Base-by-base conservation (phyloP, 2,888 invertebrate genomes). In the Trichopoda pennipes region DNA sequence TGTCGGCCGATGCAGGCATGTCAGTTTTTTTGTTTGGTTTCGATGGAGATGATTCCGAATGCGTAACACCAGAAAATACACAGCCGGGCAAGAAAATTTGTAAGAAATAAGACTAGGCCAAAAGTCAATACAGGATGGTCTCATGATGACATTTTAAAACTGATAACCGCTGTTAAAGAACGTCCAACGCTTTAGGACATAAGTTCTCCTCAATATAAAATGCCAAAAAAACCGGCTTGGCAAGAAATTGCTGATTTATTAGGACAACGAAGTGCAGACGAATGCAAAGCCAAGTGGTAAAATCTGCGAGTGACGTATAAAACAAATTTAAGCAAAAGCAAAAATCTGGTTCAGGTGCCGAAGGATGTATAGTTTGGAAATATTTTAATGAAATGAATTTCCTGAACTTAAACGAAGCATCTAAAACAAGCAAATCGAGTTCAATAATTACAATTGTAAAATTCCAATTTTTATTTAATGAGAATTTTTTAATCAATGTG, bases 251-350 rank as follows among this genome's bases (percentile, higher is more conserved):
- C 64, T 3, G 35, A 51, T 6, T 64, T 1, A 7, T 19, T 64
- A 6, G 64, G 23, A 61, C 2, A 61, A 16, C 42, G 60, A n/a
- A 23, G 16, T 23, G 60, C 60, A 44, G 60, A 61, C 19, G 64
- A 64, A 17, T 64, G 64, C 49, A 64, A 64, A 51, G 35, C 28
- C 4, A 75, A 66, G 38, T 75, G 47, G 56, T 47, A 32, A 16
- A 64, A 64, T 49, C 19, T 64, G 12, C 63, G 32, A 1, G 49
- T 64, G 1, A 32, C 63, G 12, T 49, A 49, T 49, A 64, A 64
- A 32, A 49, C 19, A 8, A 49, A 64, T 14, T 19, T 64, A 12
- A 64, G 44, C 4, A 64, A 64, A 49, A 28, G 32, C 17, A 64
- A 64, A 64, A 64, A 49, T 32, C 47, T 28, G 63, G 63, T 49